Conservation (phyloP, 2,113 vertebrate species). For the Apistogramma diplotaenia region DNA sequence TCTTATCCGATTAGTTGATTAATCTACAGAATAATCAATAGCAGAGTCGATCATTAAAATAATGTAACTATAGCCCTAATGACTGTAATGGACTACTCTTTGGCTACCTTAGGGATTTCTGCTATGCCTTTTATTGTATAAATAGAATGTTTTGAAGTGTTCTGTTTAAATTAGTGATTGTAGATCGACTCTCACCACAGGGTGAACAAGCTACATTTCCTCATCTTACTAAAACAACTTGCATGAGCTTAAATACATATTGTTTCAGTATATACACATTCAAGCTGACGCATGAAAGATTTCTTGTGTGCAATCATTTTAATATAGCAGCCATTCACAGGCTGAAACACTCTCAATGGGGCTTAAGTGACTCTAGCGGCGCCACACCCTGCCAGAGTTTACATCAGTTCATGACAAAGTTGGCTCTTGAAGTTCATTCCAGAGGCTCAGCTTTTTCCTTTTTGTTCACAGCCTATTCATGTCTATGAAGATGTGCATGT, state of each 20-base stretch:
- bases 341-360: not conserved
- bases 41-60: too few species aligned
- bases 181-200: not conserved
- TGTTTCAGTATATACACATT: not conserved
- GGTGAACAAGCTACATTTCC: too few species aligned
- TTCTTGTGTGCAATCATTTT: not conserved
- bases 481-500: not conserved
- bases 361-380: not conserved
- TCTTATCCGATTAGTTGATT: too few species aligned
- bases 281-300: not conserved
- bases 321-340: not conserved
- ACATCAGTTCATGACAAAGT: conserved; percentile 25
- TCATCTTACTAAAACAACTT: not conserved
- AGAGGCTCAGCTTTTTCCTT: not conserved
- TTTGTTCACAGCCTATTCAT: not conserved
- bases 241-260: not conserved
- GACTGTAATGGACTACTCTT: too few species aligned
- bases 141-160: too few species aligned
- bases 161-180: too few species aligned
- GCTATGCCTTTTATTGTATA: too few species aligned
- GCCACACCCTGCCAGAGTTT: conserved; percentile 4
- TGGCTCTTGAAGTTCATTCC: not conserved
- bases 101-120: too few species aligned
- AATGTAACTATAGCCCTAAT: too few species aligned
- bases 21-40: too few species aligned